Evolutionary conservation across 2,888 invertebrate species (phyloP), one percentile per base, ranked within the genome.

Genomic region (Drosophila siamana): DNA sequence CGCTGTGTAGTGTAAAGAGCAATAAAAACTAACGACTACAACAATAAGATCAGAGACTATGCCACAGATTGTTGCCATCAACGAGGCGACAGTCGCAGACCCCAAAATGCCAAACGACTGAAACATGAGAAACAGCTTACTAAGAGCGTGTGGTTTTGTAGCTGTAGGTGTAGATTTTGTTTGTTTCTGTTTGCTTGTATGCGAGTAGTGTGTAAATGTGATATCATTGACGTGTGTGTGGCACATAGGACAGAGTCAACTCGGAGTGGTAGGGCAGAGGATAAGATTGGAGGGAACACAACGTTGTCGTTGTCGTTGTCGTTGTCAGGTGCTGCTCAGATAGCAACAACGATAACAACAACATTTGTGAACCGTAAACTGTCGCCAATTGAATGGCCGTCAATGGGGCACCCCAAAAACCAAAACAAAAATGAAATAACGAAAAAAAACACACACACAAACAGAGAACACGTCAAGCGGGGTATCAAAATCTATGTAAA

Each of bases 401-500:
- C 87, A 84, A 83, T 83, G 82, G 87, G 70, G 67, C 56, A 68
- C 47, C 62, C 67, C 40, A 67, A 69, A 69, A 69, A 66, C 52
- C 56, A 65, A 40, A 56, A 48, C 11, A 47, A 33, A 15, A 24
- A 51, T n/a, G n/a, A n/a, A n/a, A n/a, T n/a, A 54, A 30, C 50
- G 26, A 54, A 41, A 33, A 16, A 40, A 47, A 54, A 62, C 6
- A 30, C n/a, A n/a, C n/a, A n/a, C n/a, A n/a, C n/a, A n/a, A n/a
- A n/a, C n/a, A n/a, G n/a, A n/a, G n/a, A 61, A 36, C 36, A 26
- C 5, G 50, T 63, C 76, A 65, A 64, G 64, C 69, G 67, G 65
- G 9, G 28, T 78, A 81, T 81, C 71, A 84, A 78, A 81, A 81
- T 72, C 86, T 79, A 83, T 83, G 88, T 87, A 87, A 83, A 83